These are phyloP conservation scores for Macropus fuliginosus DNA, from an alignment of 2,797 vertebrate genomes.

Conservation along the genomic window DNA sequence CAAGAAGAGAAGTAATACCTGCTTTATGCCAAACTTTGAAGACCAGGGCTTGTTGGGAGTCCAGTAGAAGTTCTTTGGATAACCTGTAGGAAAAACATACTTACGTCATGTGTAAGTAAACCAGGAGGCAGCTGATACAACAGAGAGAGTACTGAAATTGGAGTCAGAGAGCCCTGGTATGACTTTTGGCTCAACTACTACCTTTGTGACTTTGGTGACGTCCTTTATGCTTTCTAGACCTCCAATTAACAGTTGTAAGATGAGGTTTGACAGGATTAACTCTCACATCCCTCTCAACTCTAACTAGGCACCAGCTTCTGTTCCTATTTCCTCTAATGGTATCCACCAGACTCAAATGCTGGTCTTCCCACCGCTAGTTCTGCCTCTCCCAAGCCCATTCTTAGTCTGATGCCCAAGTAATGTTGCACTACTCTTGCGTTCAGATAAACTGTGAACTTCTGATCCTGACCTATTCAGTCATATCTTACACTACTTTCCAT, in stretches of 20 bases:
- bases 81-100: slow-evolving; percentile 81
- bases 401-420: neutral
- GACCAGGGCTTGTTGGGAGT: slow-evolving; percentile 94
- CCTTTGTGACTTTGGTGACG: neutral
- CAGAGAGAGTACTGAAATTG: neutral
- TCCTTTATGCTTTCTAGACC: neutral
- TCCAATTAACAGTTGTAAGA: neutral
- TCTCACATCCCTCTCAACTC: neutral
- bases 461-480: neutral
- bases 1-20: slow-evolving; percentile 85
- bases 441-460: neutral
- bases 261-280: neutral
- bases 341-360: neutral
- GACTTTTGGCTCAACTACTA: neutral
- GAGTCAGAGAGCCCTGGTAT: neutral
- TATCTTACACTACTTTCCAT: neutral
- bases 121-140: neutral
- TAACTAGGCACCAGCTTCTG: neutral
- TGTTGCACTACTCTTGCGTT: neutral
- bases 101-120: slow-evolving; percentile 14
- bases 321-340: neutral
- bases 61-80: slow-evolving; percentile 93
- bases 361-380: neutral
- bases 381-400: neutral
- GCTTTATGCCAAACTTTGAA: slow-evolving; percentile 99